These are phyloP conservation scores for Neodiprion virginianus DNA, from an alignment of 1,140 invertebrate genomes.

Conservation along the genomic window DNA sequence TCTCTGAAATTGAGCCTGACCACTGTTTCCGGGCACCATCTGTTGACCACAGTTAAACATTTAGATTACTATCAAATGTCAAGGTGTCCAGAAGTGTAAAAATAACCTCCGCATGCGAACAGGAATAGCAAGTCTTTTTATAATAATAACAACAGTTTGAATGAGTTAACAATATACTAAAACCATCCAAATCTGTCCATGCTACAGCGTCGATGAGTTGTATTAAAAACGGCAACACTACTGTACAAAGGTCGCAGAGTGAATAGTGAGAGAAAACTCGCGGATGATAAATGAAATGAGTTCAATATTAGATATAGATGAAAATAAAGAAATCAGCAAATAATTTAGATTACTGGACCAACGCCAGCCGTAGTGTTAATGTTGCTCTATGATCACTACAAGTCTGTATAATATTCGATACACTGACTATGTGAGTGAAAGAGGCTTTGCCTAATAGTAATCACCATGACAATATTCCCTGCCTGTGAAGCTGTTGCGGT, in stretches of 20 bases:
- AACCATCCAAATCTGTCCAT: no score
- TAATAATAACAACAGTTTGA: no score
- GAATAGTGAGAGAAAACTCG: no score
- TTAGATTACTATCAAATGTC: no score
- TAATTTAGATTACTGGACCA: not conserved
- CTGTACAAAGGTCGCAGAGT: no score
- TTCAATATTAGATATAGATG: not conserved
- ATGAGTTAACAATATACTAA: no score
- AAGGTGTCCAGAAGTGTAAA: no score
- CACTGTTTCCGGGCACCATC: conserved; percentile 72
- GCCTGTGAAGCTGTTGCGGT: conserved; percentile 71
- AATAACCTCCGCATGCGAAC: no score
- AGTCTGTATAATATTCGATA: conserved; percentile 51
- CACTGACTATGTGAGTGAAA: conserved; percentile 53
- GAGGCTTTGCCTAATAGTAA: conserved; percentile 49
- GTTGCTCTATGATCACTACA: conserved; percentile 54
- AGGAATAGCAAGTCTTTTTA: no score
- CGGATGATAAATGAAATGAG: no score
- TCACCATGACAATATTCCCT: conserved; percentile 72
- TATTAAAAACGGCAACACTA: no score
- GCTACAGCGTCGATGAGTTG: no score
- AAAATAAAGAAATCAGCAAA: not conserved
- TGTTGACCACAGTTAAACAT: conserved; percentile 33
- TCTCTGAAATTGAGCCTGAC: conserved; percentile 66
- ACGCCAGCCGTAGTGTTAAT: conserved; percentile 25